phyloP scores from a whole-genome alignment of 1,140 invertebrate species.

The Tyrophagus putrescentiae region DNA sequence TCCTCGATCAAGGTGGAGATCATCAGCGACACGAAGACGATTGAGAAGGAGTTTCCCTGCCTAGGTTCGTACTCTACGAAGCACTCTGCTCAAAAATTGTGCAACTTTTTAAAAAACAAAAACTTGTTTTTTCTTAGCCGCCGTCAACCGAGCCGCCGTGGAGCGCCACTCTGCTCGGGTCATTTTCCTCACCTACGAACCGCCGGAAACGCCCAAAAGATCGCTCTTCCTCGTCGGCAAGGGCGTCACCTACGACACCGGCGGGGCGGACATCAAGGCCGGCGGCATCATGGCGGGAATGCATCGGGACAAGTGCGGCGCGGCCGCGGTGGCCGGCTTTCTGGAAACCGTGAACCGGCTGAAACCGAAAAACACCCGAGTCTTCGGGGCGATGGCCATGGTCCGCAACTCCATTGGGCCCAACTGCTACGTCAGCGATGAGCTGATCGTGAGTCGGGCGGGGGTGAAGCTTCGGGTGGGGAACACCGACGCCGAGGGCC shows the following conservation, averaged over 20 bases:
- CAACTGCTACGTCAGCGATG: conserved; percentile 79
- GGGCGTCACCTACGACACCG: conserved; percentile 88
- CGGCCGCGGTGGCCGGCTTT: conserved; percentile 82
- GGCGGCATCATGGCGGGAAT: conserved; percentile 77
- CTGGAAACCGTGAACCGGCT: conserved; percentile 57
- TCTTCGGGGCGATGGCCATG: conserved; percentile 65
- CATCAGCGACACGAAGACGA: conserved; percentile 47
- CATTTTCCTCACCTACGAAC: conserved; percentile 64
- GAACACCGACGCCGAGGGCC: conserved; percentile 89
- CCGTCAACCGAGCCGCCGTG: conserved; percentile 69
- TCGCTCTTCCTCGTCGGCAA: conserved; percentile 83
- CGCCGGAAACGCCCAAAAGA: conserved; percentile 43
- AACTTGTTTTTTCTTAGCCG: conserved; percentile 47
- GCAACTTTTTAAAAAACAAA: too few species aligned
- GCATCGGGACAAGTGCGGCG: conserved; percentile 92
- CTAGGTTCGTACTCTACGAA: neutral
- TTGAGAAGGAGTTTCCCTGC: conserved; percentile 61
- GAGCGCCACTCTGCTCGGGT: conserved; percentile 63
- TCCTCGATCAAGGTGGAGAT: conserved; percentile 52
- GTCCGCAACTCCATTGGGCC: conserved; percentile 78
- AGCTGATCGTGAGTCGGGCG: conserved; percentile 68
- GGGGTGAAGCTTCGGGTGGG: conserved; percentile 59
- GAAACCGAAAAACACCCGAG: conserved; percentile 64
- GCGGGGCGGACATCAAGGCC: conserved; percentile 68
- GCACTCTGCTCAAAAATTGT: neutral